Base-by-base conservation (phyloP, 35 echinoderm and acorn worm species). In the Heliocidaris erythrogramma region DNA sequence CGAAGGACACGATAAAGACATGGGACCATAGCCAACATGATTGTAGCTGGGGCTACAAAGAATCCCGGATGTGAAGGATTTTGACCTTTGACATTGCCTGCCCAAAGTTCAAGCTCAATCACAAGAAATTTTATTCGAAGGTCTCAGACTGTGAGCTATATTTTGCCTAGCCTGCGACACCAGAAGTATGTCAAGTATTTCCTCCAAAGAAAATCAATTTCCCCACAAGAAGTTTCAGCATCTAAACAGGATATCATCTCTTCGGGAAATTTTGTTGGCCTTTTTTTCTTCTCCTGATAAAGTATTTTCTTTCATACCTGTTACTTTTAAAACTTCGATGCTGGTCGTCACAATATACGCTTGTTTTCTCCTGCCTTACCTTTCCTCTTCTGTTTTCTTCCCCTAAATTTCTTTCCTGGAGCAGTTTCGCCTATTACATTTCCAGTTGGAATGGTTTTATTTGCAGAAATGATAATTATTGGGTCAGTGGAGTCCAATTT, bases 381-480 rank as follows among this genome's bases (percentile, higher is more conserved):
- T 78, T 78, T 78, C 8, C 17, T 21, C 27, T 78, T 78, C 8
- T 78, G 7, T n/a, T 21, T n/a, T 78, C 27, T 18, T 24, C 21
- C 65, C 65, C 7, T 78, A 78, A 78, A 78, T 78, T 78, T 78
- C 65, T 78, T 78, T 78, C 65, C 65, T 78, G 21, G 65, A 78
- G 65, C 65, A 78, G 65, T 78, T 78, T 78, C 27, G 65, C 65
- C 21, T 78, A 78, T 78, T 78, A 78, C 65, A 78, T 78, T 78
- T 78, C 65, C 65, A 78, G 65, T 78, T 78, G 65, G n/a, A 78
- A 78, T 78, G 65, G 65, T 78, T 78, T 78, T 78, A 78, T 78
- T 78, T 78, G 65, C 65, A 78, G 65, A 5, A 78, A 78, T 78
- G 65, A 78, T 78, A 78, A 78, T 78, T 78, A 78, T n/a, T 78